phyloP scores from a whole-genome alignment of 2,113 vertebrate genomes.

The Sturnira hondurensis region DNA sequence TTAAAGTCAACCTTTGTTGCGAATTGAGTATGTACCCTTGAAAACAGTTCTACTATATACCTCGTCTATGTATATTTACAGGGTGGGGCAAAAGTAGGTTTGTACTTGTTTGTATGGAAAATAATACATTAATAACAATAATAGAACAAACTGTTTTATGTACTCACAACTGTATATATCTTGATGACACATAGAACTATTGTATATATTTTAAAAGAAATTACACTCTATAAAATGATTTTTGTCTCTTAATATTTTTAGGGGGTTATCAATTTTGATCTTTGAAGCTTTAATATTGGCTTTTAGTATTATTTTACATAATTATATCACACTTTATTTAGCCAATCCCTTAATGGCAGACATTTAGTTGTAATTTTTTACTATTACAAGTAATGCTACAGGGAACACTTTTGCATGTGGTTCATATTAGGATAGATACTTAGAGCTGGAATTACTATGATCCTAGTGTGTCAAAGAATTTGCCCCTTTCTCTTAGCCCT shows the following conservation, averaged over 20 bases:
- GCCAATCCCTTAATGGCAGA: background rate
- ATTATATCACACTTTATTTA: background rate
- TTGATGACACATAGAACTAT: background rate
- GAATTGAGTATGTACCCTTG: background rate
- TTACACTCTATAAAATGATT: background rate
- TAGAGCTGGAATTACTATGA: background rate
- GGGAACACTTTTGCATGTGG: background rate
- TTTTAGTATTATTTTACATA: background rate
- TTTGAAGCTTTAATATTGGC: constrained; percentile 4
- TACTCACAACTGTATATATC: background rate
- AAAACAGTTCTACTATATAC: background rate
- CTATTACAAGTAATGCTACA: background rate
- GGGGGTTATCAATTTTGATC: background rate
- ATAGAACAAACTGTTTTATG: background rate
- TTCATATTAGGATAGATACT: background rate
- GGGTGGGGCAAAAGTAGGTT: background rate
- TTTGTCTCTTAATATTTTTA: background rate
- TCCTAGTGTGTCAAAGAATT: background rate
- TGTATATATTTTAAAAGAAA: background rate
- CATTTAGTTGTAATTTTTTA: background rate
- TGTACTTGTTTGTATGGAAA: background rate
- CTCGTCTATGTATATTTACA: background rate
- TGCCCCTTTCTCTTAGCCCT: background rate
- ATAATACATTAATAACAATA: background rate
- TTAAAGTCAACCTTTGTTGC: background rate